Conservation (phyloP, 2,888 invertebrate species). For the Petrolisthes manimaculis region DNA sequence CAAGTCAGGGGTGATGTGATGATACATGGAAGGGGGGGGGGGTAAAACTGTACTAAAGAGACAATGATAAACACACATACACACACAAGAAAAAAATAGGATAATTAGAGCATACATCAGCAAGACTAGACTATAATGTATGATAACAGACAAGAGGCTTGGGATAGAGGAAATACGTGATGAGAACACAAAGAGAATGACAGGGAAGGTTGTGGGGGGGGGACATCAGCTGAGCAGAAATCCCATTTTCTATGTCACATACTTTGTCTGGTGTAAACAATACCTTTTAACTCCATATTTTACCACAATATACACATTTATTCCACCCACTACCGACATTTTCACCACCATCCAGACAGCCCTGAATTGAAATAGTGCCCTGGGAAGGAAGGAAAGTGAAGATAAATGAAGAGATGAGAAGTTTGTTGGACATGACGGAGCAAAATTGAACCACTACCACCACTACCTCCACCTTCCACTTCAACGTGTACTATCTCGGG, state of each 20-base stretch:
- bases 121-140: no score
- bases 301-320: neutral
- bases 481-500: neutral
- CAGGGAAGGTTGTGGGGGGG: neutral
- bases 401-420: neutral
- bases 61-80: no score
- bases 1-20: neutral
- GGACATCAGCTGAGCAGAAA: constrained; percentile 24
- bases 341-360: neutral
- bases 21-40: no score
- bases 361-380: no score
- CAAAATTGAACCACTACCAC: constrained; percentile 41
- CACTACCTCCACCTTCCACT: neutral
- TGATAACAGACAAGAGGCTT: no score
- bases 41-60: no score
- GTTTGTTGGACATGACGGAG: constrained; percentile 27
- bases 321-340: neutral
- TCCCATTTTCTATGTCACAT: constrained; percentile 5
- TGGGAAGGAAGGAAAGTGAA: neutral
- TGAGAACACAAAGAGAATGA: neutral
- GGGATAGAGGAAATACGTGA: no score
- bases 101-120: no score
- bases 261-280: constrained; percentile 40
- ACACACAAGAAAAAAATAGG: no score
- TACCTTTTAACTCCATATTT: neutral